Conservation (phyloP, 2,797 vertebrate genomes). For the Aplochiton taeniatus region DNA sequence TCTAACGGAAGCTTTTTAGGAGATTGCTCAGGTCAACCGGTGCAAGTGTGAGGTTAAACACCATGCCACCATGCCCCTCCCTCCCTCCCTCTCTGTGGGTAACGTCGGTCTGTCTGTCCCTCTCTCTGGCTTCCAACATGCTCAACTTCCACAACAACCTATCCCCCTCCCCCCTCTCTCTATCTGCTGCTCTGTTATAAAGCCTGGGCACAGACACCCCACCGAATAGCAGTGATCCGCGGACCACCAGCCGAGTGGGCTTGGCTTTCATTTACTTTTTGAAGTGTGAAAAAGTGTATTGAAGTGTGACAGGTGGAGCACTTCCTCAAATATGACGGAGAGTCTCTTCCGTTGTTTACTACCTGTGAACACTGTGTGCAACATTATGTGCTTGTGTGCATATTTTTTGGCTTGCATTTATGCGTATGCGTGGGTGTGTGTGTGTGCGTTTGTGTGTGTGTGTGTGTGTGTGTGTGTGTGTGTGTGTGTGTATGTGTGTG, state of each 20-base stretch:
- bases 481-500: conserved; percentile 2
- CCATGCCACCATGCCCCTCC: conserved; percentile 28
- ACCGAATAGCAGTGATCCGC: not conserved
- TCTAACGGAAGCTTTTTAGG: conserved; percentile 62
- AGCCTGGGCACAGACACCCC: conserved; percentile 28
- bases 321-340: no score
- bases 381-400: no score
- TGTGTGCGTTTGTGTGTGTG: not conserved
- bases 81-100: conserved; percentile 3
- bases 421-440: not conserved
- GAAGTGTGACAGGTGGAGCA: no score
- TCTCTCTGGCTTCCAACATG: not conserved
- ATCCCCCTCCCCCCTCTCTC: conserved; percentile 2
- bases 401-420: no score
- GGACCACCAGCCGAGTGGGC: no score
- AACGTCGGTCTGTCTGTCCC: not conserved
- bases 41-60: conserved; percentile 30
- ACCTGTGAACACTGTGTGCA: no score
- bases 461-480: conserved; percentile 7
- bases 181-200: no score
- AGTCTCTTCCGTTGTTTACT: no score
- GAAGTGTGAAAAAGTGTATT: no score
- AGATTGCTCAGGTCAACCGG: conserved; percentile 58
- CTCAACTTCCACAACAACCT: conserved; percentile 38
- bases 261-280: no score